phyloP scores from a whole-genome alignment of 2,797 vertebrate genomes.

The Gallinago solitaria region DNA sequence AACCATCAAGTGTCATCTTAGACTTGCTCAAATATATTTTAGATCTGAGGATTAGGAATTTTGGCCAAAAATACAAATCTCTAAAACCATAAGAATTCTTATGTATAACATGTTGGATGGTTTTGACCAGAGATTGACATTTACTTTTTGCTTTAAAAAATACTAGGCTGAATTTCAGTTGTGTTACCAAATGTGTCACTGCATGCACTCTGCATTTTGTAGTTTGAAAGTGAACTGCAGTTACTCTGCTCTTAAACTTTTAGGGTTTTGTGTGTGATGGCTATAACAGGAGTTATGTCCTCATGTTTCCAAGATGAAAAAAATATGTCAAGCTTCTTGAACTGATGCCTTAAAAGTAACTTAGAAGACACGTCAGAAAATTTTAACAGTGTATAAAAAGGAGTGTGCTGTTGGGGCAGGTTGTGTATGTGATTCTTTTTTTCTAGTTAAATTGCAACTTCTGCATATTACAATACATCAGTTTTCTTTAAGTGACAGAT shows the following conservation, averaged over 20 bases:
- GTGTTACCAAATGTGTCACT: not conserved
- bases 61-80: not conserved
- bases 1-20: not conserved
- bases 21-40: not conserved
- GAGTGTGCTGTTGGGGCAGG: not conserved
- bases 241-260: not conserved
- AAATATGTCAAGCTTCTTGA: not conserved
- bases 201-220: rapidly evolving
- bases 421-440: not conserved
- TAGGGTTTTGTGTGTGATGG: not conserved
- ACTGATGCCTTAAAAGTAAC: not conserved
- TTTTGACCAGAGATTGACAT: not conserved
- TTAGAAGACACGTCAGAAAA: not conserved
- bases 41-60: not conserved
- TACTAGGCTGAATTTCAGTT: not conserved
- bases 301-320: not conserved
- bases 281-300: not conserved
- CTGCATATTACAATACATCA: rapidly evolving
- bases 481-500: not conserved
- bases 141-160: not conserved
- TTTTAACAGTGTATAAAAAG: not conserved
- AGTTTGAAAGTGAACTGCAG: not conserved
- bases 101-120: not conserved
- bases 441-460: not conserved
- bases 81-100: not conserved